Evolutionary conservation across 2,797 vertebrate genomes (phyloP), one percentile per base, ranked within the genome.

Genomic region (Poecilia velifera): DNA sequence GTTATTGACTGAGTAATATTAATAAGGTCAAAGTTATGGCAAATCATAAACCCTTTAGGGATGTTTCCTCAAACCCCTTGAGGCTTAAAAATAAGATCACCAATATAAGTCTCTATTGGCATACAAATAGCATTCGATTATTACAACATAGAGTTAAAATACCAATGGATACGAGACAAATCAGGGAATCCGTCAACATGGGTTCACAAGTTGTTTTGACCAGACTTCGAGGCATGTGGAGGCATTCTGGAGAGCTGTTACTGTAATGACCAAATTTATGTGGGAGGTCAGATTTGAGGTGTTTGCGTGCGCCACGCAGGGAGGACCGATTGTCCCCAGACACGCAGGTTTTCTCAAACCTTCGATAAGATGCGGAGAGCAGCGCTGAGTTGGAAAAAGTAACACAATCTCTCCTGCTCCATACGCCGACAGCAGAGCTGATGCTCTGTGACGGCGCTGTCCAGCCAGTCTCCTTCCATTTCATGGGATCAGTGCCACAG

Each of bases 391-490:
- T 83, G 82, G 51, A 76, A 75, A 55, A 3, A 47, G 79, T 73
- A 57, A 72, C 70, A 45, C 68, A 68, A 90, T 62, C 62, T 39
- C 22, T 73, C 43, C 74, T 59, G 88, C 76, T 41, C 0, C 7
- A 8, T 1, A 3, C 49, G 43, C 79, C 55, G 91, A 91, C 88
- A 88, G 88, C 85, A 70, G 83, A 74, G 57, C 83, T 89, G 86
- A 94, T 88, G 81, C 81, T 86, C 72, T 68, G 3, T 79, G 90
- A 90, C 82, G 28, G 77, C 78, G 6, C 64, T 62, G 82, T 75
- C 87, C 9, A 8, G 57, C 76, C 74, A 59, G 89, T 89, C 87
- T 90, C 82, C 73, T 94, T 88, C 85, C 74, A 86, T 91, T 90
- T 88, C 82, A 87, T 6, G 79, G 79, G 75, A 76, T 57, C 81